Conservation (phyloP, 2,888 invertebrate species). For the Athalia cordata region DNA sequence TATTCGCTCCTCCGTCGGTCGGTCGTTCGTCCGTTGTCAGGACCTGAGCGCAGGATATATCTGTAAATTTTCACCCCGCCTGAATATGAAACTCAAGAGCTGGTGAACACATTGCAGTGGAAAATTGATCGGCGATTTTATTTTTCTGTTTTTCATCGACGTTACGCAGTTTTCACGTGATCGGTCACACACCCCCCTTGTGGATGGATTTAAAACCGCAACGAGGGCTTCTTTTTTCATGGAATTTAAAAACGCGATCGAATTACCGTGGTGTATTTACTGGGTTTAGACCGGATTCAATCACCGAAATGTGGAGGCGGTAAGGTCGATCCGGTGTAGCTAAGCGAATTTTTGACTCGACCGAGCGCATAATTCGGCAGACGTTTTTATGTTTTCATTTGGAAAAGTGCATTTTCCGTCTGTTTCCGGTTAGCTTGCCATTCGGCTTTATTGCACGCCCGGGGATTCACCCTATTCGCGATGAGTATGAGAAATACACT, state of each 20-base stretch:
- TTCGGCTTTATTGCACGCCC: constrained; percentile 31
- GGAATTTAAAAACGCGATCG: constrained; percentile 31
- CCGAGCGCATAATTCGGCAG: constrained; percentile 56
- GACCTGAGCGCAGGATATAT: background rate
- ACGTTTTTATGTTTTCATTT: constrained; percentile 62
- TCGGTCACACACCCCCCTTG: background rate
- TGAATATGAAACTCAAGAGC: no score
- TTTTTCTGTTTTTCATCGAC: no score
- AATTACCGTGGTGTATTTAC: background rate
- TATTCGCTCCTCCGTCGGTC: constrained; percentile 55
- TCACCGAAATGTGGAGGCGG: constrained; percentile 18
- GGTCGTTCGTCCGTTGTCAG: background rate
- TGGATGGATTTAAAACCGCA: constrained; percentile 25
- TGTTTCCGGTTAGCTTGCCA: constrained; percentile 48
- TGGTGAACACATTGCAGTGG: no score
- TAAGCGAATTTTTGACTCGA: constrained; percentile 53
- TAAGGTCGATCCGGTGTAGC: constrained; percentile 24
- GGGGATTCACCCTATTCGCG: background rate
- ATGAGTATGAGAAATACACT: no score
- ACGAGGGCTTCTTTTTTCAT: constrained; percentile 14
- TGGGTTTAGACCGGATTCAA: constrained; percentile 30
- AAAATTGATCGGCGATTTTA: no score
- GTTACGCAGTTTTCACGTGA: no score
- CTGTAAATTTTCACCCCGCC: no score
- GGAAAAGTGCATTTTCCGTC: constrained; percentile 56